These are phyloP conservation scores for Cataglyphis albicans DNA, from an alignment of 2,888 invertebrate genomes.

Conservation along the genomic window DNA sequence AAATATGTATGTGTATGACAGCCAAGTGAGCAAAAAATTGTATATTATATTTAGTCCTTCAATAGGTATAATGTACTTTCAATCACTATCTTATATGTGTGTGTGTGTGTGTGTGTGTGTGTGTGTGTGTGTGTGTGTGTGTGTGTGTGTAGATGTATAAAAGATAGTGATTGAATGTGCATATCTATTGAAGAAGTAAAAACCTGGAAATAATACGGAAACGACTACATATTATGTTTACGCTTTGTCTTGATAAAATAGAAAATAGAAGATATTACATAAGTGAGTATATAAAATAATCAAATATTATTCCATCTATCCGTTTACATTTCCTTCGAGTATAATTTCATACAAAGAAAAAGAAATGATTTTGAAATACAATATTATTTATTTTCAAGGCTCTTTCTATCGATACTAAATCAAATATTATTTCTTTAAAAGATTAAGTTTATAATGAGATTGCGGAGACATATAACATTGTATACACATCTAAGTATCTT, in stretches of 20 bases:
- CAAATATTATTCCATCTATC: background rate
- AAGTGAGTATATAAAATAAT: slow-evolving; percentile 31
- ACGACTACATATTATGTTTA: background rate
- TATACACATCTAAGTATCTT: background rate
- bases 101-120: too few relatives aligned
- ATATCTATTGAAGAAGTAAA: background rate
- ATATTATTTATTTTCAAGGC: slow-evolving; percentile 10
- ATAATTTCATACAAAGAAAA: slow-evolving; percentile 2
- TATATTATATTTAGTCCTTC: too few relatives aligned
- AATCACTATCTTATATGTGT: too few relatives aligned
- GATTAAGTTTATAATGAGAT: slow-evolving; percentile 11
- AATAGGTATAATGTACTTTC: too few relatives aligned
- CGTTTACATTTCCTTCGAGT: background rate
- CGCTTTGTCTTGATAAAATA: background rate
- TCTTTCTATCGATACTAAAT: background rate
- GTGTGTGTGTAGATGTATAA: background rate
- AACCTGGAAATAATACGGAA: slow-evolving; percentile 9
- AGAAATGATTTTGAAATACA: background rate
- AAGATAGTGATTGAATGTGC: background rate
- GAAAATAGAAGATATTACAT: background rate
- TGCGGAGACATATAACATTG: background rate
- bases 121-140: too few relatives aligned
- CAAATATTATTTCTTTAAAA: background rate
- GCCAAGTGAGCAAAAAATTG: background rate
- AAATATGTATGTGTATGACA: background rate